A percentile compares a stretch with the other conserved stretches of the same genome.
phyloP scores from a whole-genome alignment of 2,888 invertebrate genomes.

The Brachycybe producta region DNA sequence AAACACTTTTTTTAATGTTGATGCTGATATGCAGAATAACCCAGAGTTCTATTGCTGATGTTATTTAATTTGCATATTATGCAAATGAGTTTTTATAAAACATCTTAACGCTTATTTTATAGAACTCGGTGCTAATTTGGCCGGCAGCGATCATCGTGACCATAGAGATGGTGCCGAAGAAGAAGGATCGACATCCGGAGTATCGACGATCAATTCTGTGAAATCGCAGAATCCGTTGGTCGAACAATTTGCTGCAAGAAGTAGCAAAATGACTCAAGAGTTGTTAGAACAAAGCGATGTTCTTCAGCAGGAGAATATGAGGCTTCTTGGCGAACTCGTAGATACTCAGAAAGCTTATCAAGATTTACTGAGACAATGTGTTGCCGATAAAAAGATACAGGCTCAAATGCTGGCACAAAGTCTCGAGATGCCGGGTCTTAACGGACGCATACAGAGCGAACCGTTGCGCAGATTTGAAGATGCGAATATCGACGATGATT shows the following conservation, averaged over 20 bases:
- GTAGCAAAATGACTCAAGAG: conserved; percentile 13
- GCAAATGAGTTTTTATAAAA: too few species aligned
- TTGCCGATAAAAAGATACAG: conserved; percentile 55
- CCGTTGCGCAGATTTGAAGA: background rate
- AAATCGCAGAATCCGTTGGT: conserved; percentile 41
- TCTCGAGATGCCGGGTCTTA: background rate
- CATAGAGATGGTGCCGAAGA: conserved; percentile 36
- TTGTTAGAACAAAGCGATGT: conserved; percentile 13
- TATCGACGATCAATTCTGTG: conserved; percentile 48
- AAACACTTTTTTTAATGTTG: too few species aligned
- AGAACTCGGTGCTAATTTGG: conserved; percentile 78
- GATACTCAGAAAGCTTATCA: conserved; percentile 64
- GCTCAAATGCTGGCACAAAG: conserved; percentile 41
- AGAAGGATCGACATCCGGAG: conserved; percentile 47
- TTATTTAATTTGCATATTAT: too few species aligned
- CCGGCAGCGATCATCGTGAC: conserved; percentile 48
- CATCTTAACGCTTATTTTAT: conserved; percentile 13
- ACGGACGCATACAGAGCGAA: conserved; percentile 8
- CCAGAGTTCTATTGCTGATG: too few species aligned
- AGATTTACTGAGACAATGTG: conserved; percentile 49
- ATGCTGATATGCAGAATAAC: too few species aligned
- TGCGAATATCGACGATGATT: background rate
- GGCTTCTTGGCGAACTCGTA: conserved; percentile 57
- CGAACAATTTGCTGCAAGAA: conserved; percentile 7
- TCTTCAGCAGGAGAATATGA: conserved; percentile 28